Evolutionary conservation across 92 coral and sea anemone genomes (phyloP), one percentile per base, ranked within the genome.

Genomic region (Porites lobata): DNA sequence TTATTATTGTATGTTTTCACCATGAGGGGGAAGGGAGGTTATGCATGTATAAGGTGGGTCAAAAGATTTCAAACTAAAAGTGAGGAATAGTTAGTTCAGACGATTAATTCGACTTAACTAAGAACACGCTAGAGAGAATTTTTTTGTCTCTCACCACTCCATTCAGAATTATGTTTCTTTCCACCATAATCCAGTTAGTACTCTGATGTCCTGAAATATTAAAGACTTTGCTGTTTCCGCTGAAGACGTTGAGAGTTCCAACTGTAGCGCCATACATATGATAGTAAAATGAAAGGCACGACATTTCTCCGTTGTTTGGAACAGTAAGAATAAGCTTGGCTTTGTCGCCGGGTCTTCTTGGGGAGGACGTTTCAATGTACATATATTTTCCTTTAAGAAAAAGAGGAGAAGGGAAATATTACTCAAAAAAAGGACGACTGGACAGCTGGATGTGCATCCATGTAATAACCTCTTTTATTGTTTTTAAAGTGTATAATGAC

Each of bases 291-390:
- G 71, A 32, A 50, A 78, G 83, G 7, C 83, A 78, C 14, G 83
- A 17, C 50, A 1, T 20, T 8, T 62, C 38, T 65, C 83, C 72
- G 1, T 38, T 78, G 19, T 18, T 14, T 7, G 62, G 71, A 19
- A 12, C 72, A 10, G 58, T 62, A 22, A 78, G 18, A 14, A 17
- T 32, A 26, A 78, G 58, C 10, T 78, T 47, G 38, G 83, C 83
- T 14, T 62, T 78, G 8, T 78, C 83, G 47, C 72, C 83, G 18
- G 70, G 71, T 78, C 32, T 78, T 4, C 83, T 62, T 11, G 83
- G 83, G 6, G 71, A 65, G 6, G 83, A 78, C 47, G 83, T 9
- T n/a, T 78, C 72, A 1, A 63, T 78, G 59, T 78, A 78, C 71
- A 63, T 26, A 8, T 26, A 78, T 4, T 65, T 78, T 29, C 72